Conservation (phyloP, 2,888 invertebrate species). For the Sympetrum striolatum region DNA sequence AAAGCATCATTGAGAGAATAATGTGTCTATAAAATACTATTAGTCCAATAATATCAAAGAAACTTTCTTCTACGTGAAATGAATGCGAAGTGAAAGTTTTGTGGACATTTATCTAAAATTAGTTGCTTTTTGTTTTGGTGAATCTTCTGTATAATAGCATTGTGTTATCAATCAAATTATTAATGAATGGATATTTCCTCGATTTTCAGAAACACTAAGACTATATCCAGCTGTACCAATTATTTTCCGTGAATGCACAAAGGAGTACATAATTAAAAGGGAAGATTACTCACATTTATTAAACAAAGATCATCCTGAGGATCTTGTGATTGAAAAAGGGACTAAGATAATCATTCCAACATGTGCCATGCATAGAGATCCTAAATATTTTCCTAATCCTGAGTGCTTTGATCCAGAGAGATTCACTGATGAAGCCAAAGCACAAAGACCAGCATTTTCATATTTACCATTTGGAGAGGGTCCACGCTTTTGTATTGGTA, state of each 20-base stretch:
- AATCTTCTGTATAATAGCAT: too few species aligned
- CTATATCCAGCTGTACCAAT: constrained; percentile 60
- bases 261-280: constrained; percentile 54
- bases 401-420: neutral
- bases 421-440: neutral
- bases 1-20: too few species aligned
- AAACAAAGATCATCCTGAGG: neutral
- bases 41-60: too few species aligned
- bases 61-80: too few species aligned
- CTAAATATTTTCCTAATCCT: constrained; percentile 10
- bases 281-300: neutral
- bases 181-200: neutral
- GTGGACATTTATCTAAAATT: too few species aligned
- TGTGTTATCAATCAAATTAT: neutral
- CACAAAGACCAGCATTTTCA: neutral
- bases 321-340: constrained; percentile 17
- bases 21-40: too few species aligned
- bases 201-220: constrained; percentile 60
- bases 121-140: too few species aligned
- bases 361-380: neutral
- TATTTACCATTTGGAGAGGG: constrained; percentile 20
- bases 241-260: constrained; percentile 56
- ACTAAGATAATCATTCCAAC: neutral
- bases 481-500: constrained; percentile 6
- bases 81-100: too few species aligned